Evolutionary conservation across 2,113 vertebrate genomes (phyloP), one percentile per base, ranked within the genome.

Genomic region (Illadopsis cleaveri): DNA sequence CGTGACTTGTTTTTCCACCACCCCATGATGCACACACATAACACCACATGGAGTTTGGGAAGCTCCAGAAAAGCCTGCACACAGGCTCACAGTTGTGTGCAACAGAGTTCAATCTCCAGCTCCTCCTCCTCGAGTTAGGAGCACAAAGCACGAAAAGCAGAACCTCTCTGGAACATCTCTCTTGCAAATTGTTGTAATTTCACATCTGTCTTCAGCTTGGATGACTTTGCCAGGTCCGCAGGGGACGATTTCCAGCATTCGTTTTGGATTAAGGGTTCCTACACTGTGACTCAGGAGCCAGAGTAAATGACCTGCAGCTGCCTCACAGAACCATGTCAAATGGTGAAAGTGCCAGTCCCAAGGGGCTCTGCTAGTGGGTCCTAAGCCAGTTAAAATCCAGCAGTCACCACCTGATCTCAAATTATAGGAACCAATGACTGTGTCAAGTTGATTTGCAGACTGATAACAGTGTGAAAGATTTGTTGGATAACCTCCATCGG

Each of bases 241-340:
- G 78, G 90, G 81, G 61, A 85, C 2, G 2, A 87, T 82, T 84
- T 82, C 45, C 48, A 93, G 73, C 87, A 93, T 90, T 96, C 12
- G 11, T 79, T 93, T 91, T 82, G 87, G 94, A 95, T 93, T 93
- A 96, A 87, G 66, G 87, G 82, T 76, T 96, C 92, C 95, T 87
- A 62, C 57, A 58, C 65, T 64, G 77, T 84, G 95, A 82, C 92
- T 95, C 78, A 48, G 81, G 95, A 96, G 65, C 51, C 86, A 85
- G 51, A 91, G 73, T 30, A 71, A 95, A 93, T 60, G 82, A 68
- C 92, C 56, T 87, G 84, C 95, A 97, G 93, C 87, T 96, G 92
- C 70, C 65, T 66, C 81, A 3, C 60, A 37, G 56, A 75, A 61
- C 73, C 93, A 10, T 21, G 73, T 5, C 68, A 38, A 37, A 51